These are phyloP conservation scores for Dendrolimus kikuchii DNA, from an alignment of 1,140 invertebrate genomes.

Conservation along the genomic window DNA sequence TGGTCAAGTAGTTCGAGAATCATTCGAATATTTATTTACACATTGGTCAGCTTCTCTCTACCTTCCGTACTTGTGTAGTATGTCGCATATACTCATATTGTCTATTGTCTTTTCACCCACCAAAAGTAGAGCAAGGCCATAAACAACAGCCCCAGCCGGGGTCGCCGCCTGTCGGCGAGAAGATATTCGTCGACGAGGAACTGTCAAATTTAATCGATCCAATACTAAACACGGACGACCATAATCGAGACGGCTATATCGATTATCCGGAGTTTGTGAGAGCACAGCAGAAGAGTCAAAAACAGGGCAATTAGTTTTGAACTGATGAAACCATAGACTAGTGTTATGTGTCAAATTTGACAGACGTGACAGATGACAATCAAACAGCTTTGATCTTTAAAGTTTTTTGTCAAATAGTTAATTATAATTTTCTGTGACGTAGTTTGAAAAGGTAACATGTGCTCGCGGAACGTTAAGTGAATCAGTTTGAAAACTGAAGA, in stretches of 20 bases:
- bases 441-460: no score
- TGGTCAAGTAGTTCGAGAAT: no score
- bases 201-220: constrained; percentile 92
- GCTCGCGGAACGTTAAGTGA: no score
- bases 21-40: no score
- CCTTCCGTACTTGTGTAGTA: constrained; percentile 4
- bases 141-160: constrained; percentile 53
- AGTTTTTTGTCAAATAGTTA: no score
- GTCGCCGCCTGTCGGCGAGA: constrained; percentile 75
- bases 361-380: no score
- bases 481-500: no score
- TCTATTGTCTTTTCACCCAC: constrained; percentile 4
- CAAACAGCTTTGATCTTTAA: no score
- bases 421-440: no score
- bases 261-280: constrained; percentile 96
- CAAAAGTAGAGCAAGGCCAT: constrained; percentile 75
- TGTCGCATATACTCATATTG: neutral
- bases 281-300: constrained; percentile 86
- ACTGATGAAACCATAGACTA: no score
- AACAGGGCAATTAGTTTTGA: constrained; percentile 13
- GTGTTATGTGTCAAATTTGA: no score
- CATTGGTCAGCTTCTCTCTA: no score
- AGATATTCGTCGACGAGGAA: constrained; percentile 93
- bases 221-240: constrained; percentile 93
- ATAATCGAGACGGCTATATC: constrained; percentile 93